These are phyloP conservation scores for Peromyscus melanophrys DNA, from an alignment of 2,797 vertebrate species.

Conservation along the genomic window DNA sequence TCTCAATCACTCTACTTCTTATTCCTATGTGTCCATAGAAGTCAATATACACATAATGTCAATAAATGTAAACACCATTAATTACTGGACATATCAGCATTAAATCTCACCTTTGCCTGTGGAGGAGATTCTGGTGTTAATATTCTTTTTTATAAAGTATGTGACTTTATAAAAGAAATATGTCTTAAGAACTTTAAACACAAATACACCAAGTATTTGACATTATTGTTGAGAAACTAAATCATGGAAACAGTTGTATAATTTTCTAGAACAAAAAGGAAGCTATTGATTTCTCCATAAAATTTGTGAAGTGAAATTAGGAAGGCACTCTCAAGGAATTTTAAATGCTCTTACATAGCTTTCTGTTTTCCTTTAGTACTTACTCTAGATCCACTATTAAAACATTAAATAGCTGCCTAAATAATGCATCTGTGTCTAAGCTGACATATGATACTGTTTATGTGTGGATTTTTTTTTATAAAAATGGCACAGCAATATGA, in stretches of 20 bases:
- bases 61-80: not conserved
- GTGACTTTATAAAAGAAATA: not conserved
- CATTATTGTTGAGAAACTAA: not conserved
- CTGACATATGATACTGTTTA: not conserved
- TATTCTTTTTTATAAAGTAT: no score
- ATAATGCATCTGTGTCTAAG: not conserved
- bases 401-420: not conserved
- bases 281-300: not conserved
- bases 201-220: not conserved
- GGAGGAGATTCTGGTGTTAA: not conserved
- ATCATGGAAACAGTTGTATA: not conserved
- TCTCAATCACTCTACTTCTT: accelerated
- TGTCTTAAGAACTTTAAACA: not conserved
- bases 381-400: not conserved
- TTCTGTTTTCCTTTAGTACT: not conserved
- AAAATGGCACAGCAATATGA: not conserved
- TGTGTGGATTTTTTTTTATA: not conserved
- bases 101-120: not conserved
- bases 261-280: not conserved
- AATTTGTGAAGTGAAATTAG: not conserved
- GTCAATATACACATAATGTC: not conserved
- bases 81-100: not conserved
- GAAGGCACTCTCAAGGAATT: not conserved
- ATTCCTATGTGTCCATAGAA: no score
- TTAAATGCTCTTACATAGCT: not conserved